These are phyloP conservation scores for Parnassius orleans DNA, from an alignment of 2,888 invertebrate species.

Conservation along the genomic window DNA sequence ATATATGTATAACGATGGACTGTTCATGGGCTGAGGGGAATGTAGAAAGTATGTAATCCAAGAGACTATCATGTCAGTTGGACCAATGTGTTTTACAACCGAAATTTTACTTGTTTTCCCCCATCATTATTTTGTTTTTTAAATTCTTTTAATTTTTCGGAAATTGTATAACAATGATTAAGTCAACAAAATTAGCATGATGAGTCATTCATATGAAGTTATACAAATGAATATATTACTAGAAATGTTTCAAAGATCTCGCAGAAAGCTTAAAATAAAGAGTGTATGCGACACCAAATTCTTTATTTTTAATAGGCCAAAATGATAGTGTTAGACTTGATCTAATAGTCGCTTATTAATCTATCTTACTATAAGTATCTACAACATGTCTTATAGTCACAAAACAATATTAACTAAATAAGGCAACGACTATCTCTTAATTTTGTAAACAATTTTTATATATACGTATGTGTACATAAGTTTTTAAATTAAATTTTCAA, in stretches of 20 bases:
- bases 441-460: constrained; percentile 59
- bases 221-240: no score
- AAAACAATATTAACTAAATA: constrained; percentile 80
- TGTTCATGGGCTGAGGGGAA: no score
- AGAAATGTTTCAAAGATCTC: no score
- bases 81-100: no score
- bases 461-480: constrained; percentile 27
- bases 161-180: no score
- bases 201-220: background rate
- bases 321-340: constrained; percentile 68
- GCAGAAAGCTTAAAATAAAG: constrained; percentile 36
- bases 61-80: no score
- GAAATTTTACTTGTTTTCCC: no score
- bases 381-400: constrained; percentile 76
- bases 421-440: constrained; percentile 79
- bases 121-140: background rate
- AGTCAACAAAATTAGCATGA: background rate
- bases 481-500: constrained; percentile 50
- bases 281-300: constrained; percentile 75
- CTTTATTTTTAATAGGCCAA: constrained; percentile 80
- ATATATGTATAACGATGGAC: no score
- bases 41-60: no score
- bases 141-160: background rate
- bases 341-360: constrained; percentile 77
- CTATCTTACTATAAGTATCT: constrained; percentile 69